Base-by-base conservation (phyloP, 2,797 vertebrate genomes). In the Nasua narica region DNA sequence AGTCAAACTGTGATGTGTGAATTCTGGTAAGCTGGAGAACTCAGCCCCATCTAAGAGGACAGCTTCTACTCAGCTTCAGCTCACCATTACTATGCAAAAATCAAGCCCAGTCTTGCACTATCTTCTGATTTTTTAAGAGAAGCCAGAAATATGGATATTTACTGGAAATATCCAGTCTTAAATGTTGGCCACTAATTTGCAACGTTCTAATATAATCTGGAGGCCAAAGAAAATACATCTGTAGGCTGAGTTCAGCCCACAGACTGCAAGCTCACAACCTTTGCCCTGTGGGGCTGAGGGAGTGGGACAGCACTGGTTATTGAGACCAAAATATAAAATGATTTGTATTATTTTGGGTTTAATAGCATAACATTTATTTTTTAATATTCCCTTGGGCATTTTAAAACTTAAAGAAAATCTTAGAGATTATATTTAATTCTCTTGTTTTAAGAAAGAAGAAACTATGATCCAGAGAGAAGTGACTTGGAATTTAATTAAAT, bases 341-440 rank as follows among this genome's bases (percentile, higher is more conserved):
- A 89, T 85, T 96, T 87, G 7, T 77, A 21, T 88, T 92, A 96
- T 96, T 65, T 83, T 91, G 37, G 58, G 96, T 91, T 96, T 94
- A 96, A 89, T 62, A 95, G 54, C 70, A 90, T 87, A 96, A 79
- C 48, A 95, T 89, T 97, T 96, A 94, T 91, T 96, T 96, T 96
- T 95, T 79, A 78, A 90, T 81, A 48, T 29, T 93, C 81, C 76
- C 83, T 43, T 90, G 62, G 84, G 67, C 29, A 87, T 82, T 96
- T 95, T 74, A 94, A 96, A 97, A 29, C 35, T 96, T 96, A 81
- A 69, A 93, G 96, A 87, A 89, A 95, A 94, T 94, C 78, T 95
- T 54, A 69, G 79, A 37, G 76, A 89, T 93, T 96, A 88, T 14
- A 69, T 86, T 83, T 83, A 90, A 91, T 96, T 91, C 77, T 95